Conservation (phyloP, 2,888 invertebrate species). For the Ashinkailepas kermadecensis region DNA sequence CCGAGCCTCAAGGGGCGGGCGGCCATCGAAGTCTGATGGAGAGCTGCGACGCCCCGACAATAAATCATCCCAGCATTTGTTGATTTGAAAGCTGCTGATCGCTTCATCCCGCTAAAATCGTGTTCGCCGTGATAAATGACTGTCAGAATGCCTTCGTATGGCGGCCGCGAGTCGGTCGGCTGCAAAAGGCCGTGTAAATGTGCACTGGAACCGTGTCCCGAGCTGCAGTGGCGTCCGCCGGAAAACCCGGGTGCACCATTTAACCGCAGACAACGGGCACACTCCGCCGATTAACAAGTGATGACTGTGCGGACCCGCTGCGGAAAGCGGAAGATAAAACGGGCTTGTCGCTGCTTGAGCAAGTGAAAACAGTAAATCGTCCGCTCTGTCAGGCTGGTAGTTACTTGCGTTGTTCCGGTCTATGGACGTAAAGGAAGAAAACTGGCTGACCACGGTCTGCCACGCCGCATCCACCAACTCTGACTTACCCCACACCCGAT, state of each 20-base stretch:
- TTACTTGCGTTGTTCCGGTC: too few species aligned
- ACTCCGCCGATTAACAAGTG: neutral
- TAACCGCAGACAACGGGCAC: neutral
- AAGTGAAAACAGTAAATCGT: too few species aligned
- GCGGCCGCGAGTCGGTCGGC: neutral
- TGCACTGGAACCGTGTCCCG: neutral
- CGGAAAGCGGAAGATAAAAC: too few species aligned
- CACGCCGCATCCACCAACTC: too few species aligned
- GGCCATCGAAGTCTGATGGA: slow-evolving; percentile 20
- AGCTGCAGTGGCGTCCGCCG: neutral
- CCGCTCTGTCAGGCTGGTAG: too few species aligned
- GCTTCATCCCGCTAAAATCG: slow-evolving; percentile 20
- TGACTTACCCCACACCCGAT: too few species aligned
- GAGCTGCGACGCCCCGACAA: neutral
- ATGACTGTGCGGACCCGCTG: too few species aligned
- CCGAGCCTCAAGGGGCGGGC: neutral
- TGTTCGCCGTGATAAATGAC: slow-evolving; percentile 8
- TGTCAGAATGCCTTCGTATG: neutral
- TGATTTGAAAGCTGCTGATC: slow-evolving; percentile 19
- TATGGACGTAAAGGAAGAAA: too few species aligned
- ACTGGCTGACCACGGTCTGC: too few species aligned
- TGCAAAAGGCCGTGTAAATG: neutral
- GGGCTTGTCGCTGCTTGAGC: too few species aligned
- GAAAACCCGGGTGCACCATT: neutral
- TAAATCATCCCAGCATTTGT: slow-evolving; percentile 11